These are phyloP conservation scores for Coranthus polyacanthus DNA, from an alignment of 2,797 vertebrate genomes.

Conservation along the genomic window DNA sequence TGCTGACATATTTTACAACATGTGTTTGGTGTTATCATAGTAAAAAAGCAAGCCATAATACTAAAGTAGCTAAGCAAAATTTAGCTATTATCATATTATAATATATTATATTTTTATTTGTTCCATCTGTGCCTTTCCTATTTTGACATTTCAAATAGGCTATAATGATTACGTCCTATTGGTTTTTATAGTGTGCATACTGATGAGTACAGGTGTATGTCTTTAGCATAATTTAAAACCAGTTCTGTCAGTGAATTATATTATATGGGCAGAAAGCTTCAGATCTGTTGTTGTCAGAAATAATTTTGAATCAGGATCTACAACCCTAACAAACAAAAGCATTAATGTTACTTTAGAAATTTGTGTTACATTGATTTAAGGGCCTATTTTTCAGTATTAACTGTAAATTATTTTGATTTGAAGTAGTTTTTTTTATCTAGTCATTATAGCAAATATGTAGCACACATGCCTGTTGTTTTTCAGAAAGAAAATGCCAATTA, in stretches of 20 bases:
- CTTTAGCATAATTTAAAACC: not conserved
- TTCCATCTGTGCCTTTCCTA: constrained; percentile 9
- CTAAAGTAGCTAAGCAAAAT: too few relatives aligned
- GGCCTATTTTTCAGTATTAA: constrained; percentile 31
- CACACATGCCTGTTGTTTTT: constrained; percentile 88
- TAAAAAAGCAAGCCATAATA: too few relatives aligned
- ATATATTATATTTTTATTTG: not conserved
- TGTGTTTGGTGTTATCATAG: too few relatives aligned
- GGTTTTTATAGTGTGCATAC: not conserved
- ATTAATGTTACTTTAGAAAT: constrained; percentile 21
- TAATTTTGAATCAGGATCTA: not conserved
- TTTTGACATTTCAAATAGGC: too few relatives aligned
- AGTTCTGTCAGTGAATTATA: not conserved
- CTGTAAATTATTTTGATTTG: constrained; percentile 43
- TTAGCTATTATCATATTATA: too few relatives aligned
- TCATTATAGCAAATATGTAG: constrained; percentile 80
- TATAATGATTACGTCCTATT: not conserved
- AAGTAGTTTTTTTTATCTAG: constrained; percentile 56
- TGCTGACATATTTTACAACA: too few relatives aligned
- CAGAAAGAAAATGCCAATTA: constrained; percentile 90
- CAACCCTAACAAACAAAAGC: not conserved
- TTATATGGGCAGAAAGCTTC: not conserved
- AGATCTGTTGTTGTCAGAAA: constrained; percentile 7
- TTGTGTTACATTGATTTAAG: constrained; percentile 27
- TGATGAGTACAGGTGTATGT: not conserved